Evolutionary conservation across 2,113 vertebrate genomes (phyloP).

Genomic region (Cottus gobio): DNA sequence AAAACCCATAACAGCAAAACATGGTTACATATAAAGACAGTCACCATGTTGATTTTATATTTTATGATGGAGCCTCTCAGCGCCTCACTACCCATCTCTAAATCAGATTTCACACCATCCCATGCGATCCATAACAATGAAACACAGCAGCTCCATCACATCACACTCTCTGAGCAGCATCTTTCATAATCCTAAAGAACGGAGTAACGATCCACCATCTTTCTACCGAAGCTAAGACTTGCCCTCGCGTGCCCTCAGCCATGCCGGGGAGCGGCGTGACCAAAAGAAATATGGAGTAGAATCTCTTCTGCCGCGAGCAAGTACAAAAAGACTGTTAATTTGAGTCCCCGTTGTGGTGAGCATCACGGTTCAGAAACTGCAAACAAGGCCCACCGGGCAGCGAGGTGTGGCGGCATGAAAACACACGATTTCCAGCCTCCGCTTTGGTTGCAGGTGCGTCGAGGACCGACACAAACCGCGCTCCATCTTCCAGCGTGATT

Average conservation of each 20-base stretch:
- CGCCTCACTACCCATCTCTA: background rate
- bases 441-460: background rate
- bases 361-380: slow-evolving; percentile 18
- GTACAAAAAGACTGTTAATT: slow-evolving; percentile 32
- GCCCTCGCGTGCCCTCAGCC: background rate
- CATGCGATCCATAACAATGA: background rate
- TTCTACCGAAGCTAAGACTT: background rate
- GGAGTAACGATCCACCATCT: background rate
- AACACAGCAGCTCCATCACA: background rate
- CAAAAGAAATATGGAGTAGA: background rate
- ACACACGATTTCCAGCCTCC: background rate
- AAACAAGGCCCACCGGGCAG: slow-evolving; percentile 5
- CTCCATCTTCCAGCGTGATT: slow-evolving; percentile 28
- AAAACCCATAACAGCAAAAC: background rate
- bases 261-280: background rate
- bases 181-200: background rate
- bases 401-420: background rate
- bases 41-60: background rate
- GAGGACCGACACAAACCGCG: background rate
- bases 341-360: background rate
- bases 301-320: slow-evolving; percentile 33
- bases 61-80: background rate
- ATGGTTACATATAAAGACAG: background rate
- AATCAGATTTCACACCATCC: background rate
- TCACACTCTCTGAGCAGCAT: background rate